Percentiles rank a stretch among this genome's conserved stretches.
Conservation (phyloP, 2,888 invertebrate species). For the Pristionchus mayeri region DNA sequence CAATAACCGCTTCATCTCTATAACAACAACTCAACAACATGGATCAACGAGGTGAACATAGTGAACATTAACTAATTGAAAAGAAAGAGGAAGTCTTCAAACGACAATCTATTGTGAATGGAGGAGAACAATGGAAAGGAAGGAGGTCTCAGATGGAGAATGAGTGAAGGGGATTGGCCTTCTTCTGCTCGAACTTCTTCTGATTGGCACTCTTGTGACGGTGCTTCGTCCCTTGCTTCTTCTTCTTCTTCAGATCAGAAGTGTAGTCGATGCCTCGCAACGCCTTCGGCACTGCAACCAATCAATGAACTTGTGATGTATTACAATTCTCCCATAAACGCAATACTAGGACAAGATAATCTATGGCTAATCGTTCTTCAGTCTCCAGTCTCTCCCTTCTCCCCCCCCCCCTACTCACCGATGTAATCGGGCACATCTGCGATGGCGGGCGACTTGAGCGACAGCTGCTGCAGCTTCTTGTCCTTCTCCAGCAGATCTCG, state of each 20-base stretch:
- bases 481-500: slow-evolving; percentile 70
- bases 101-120: background rate
- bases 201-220: slow-evolving; percentile 54
- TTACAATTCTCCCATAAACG: too few relatives aligned
- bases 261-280: slow-evolving; percentile 67
- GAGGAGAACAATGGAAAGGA: background rate
- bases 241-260: slow-evolving; percentile 45
- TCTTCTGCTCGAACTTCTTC: slow-evolving; percentile 63
- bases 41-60: slow-evolving; percentile 2
- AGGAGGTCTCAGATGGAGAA: slow-evolving; percentile 62
- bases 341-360: too few relatives aligned
- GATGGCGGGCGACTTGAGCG: slow-evolving; percentile 68
- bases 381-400: too few relatives aligned
- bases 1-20: slow-evolving; percentile 4
- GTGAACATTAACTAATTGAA: background rate
- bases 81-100: background rate
- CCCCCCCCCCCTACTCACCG: slow-evolving; percentile 55
- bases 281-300: slow-evolving; percentile 72
- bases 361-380: too few relatives aligned
- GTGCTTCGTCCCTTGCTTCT: slow-evolving; percentile 57
- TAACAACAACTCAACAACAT: slow-evolving; percentile 38
- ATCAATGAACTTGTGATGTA: too few relatives aligned
- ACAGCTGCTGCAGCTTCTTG: slow-evolving; percentile 66
- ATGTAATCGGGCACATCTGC: slow-evolving; percentile 75
- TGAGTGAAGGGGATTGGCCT: slow-evolving; percentile 66